These are phyloP conservation scores for Meleagris gallopavo DNA, from an alignment of 2,113 vertebrate genomes.

Conservation along the genomic window DNA sequence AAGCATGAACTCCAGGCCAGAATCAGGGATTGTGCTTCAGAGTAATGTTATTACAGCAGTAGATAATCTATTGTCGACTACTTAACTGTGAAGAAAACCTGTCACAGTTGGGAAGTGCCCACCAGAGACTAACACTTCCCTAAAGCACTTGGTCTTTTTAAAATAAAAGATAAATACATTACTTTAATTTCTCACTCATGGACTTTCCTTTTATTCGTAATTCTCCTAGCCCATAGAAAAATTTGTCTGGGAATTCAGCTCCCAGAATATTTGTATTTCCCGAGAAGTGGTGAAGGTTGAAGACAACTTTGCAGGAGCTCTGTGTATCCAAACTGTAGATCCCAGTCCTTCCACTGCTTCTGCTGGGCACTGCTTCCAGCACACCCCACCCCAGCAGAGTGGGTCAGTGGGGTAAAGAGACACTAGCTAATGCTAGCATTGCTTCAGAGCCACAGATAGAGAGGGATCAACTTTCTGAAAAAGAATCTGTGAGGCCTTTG, in stretches of 20 bases:
- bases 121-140: neutral
- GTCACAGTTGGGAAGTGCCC: neutral
- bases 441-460: neutral
- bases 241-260: neutral
- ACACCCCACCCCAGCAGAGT: neutral
- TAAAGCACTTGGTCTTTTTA: neutral
- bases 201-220: neutral
- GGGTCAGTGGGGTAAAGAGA: neutral
- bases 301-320: neutral
- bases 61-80: conserved; percentile 17
- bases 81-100: neutral
- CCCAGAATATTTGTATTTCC: neutral
- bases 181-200: neutral
- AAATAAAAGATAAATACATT: conserved; percentile 11
- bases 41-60: conserved; percentile 5
- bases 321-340: neutral
- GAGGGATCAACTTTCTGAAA: neutral
- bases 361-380: rapidly evolving
- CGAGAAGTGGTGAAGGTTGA: neutral
- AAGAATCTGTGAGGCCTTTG: neutral
- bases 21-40: neutral
- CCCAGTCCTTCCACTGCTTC: neutral
- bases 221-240: neutral
- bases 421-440: neutral
- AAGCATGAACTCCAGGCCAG: neutral